Evolutionary conservation across 2,888 invertebrate genomes (phyloP).

Genomic region (Drosophila neutralis): DNA sequence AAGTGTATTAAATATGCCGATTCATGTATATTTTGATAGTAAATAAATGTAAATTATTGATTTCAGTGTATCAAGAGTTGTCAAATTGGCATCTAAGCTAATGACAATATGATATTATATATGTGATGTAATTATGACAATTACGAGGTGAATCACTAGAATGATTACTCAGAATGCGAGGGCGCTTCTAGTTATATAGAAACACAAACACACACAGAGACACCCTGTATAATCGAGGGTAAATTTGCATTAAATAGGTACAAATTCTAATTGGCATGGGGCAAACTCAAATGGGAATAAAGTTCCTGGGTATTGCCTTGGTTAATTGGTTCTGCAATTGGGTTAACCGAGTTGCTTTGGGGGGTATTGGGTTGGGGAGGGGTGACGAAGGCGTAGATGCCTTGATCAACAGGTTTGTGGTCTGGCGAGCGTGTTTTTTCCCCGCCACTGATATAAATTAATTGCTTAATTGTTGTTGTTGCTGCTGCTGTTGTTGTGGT

Average conservation of each 20-base stretch:
- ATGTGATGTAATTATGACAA: slow-evolving; percentile 18
- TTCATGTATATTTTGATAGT: background rate
- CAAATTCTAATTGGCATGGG: background rate
- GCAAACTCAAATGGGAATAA: background rate
- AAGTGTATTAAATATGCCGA: background rate
- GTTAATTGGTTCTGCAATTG: slow-evolving; percentile 39
- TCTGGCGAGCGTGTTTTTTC: slow-evolving; percentile 59
- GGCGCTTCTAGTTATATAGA: slow-evolving; percentile 12
- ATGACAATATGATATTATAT: slow-evolving; percentile 7
- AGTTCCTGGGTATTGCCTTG: slow-evolving; percentile 39
- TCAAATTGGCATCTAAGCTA: background rate
- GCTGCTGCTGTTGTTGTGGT: slow-evolving; percentile 26
- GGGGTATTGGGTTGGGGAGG: background rate
- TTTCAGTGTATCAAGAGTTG: background rate
- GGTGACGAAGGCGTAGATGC: background rate
- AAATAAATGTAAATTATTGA: background rate
- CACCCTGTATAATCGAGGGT: background rate
- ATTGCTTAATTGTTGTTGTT: slow-evolving; percentile 71
- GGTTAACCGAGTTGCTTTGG: slow-evolving; percentile 29
- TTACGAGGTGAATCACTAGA: slow-evolving; percentile 35
- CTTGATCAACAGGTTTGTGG: slow-evolving; percentile 70
- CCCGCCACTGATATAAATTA: slow-evolving; percentile 73
- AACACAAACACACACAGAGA: slow-evolving; percentile 1
- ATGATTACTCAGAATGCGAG: slow-evolving; percentile 24
- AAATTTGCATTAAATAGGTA: slow-evolving; percentile 27